These are phyloP conservation scores for Hycleus phaleratus DNA, from an alignment of 1,140 invertebrate genomes.

Conservation along the genomic window DNA sequence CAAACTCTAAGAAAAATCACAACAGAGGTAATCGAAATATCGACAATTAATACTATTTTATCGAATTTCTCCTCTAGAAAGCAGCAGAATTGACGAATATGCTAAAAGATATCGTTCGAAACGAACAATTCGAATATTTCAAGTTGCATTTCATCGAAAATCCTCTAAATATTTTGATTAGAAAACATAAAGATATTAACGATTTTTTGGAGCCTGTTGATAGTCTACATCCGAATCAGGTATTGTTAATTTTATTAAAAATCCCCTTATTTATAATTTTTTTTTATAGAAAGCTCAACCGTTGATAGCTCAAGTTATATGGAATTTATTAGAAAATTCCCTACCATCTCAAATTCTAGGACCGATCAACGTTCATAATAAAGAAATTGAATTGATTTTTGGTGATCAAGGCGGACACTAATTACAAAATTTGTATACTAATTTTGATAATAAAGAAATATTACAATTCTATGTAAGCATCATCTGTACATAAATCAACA, in stretches of 20 bases:
- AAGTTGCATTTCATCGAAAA: slow-evolving; percentile 1
- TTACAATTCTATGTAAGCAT: background rate
- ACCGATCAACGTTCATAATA: slow-evolving; percentile 35
- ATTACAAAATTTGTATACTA: background rate
- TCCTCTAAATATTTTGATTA: background rate
- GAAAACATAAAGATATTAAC: slow-evolving; percentile 32
- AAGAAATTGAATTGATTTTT: slow-evolving; percentile 27
- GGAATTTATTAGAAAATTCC: slow-evolving; percentile 36
- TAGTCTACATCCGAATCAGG: slow-evolving; percentile 48
- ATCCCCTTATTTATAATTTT: background rate
- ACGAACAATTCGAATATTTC: background rate
- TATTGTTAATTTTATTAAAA: slow-evolving; percentile 13
- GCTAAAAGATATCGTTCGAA: background rate
- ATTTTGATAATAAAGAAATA: background rate
- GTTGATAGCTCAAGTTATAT: slow-evolving; percentile 37
- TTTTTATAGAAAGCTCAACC: slow-evolving; percentile 31
- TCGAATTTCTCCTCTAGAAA: background rate
- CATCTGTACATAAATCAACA: background rate
- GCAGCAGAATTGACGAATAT: background rate
- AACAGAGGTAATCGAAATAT: background rate
- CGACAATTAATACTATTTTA: background rate
- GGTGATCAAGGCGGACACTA: slow-evolving; percentile 32
- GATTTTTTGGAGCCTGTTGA: slow-evolving; percentile 46
- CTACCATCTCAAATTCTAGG: slow-evolving; percentile 33
- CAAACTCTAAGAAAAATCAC: background rate